These are phyloP conservation scores for Heteractis magnifica DNA, from an alignment of 92 coral and sea anemone genomes.

Conservation along the genomic window DNA sequence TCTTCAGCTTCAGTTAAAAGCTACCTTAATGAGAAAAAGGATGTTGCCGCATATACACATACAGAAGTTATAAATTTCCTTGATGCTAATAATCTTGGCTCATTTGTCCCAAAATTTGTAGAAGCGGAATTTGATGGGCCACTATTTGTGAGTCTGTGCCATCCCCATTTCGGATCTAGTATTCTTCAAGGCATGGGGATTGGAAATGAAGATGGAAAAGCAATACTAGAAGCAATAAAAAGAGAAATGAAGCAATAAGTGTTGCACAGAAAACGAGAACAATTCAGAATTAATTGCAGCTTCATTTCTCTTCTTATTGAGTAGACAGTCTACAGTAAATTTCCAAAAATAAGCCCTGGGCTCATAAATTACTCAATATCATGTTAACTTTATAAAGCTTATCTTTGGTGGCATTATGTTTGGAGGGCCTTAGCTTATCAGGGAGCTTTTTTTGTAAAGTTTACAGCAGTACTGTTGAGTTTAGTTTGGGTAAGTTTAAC, in stretches of 20 bases:
- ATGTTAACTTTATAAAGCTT: not conserved
- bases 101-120: slow-evolving; percentile 37
- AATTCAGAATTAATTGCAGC: too few relatives aligned
- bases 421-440: slow-evolving; percentile 13
- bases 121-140: slow-evolving; percentile 56
- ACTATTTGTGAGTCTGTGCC: slow-evolving; percentile 41
- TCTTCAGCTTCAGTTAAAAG: not conserved
- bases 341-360: slow-evolving; percentile 2
- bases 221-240: slow-evolving; percentile 31
- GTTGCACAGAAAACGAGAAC: not conserved
- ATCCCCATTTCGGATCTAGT: slow-evolving; percentile 31
- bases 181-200: slow-evolving; percentile 58
- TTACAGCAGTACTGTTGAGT: not conserved
- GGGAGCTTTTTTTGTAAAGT: not conserved
- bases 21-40: slow-evolving; percentile 3
- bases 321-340: not conserved
- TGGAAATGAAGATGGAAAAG: slow-evolving; percentile 4
- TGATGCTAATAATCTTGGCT: slow-evolving; percentile 31
- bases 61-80: slow-evolving; percentile 43
- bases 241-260: slow-evolving; percentile 9
- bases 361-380: not conserved
- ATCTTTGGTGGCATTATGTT: not conserved
- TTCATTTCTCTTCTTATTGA: not conserved
- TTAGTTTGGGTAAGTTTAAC: not conserved
- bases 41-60: slow-evolving; percentile 27